Base-by-base conservation (phyloP, 2,113 vertebrate species). In the Oplegnathus fasciatus region DNA sequence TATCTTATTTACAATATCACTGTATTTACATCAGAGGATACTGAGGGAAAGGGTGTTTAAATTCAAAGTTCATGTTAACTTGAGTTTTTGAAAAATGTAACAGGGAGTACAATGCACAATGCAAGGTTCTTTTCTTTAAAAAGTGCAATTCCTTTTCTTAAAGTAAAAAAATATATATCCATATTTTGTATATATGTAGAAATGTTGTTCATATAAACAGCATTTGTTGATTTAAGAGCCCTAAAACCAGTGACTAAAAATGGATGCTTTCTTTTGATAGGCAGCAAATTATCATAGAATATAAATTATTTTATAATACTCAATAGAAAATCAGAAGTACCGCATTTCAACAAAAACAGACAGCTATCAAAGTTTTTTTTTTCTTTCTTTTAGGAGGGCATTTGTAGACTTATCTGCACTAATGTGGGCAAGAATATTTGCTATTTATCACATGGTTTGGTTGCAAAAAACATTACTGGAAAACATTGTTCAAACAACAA, bases 71-170 rank as follows among this genome's bases (percentile, higher is more conserved):
- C 65, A 77, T 84, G 71, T 90, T 93, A 85, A 91, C 83, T 91
- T 88, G 82, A 87, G 72, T 86, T 93, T 89, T 88, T 78, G 92
- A 95, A 44, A 95, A 94, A 91, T 88, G 89, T 89, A 86, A 91
- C 85, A 93, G 94, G 94, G 93, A 93, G 83, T 91, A 94, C 85
- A 86, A 95, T 94, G 94, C 92, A 94, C 93, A 93, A 91, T 90
- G 94, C 94, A 93, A 92, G 89, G 93, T 93, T 94, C 85, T 92
- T 88, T 92, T 95, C 78, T 94, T 92, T 92, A 91, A 94, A 96
- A 96, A 96, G 96, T 96, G 96, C 96, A 96, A 95, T 96, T 95
- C 84, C 92, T 95, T 95, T 94, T 96, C 83, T 93, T 95, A 91
- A 90, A 95, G 93, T 95, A 95, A 93, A 95, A 96, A 95, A 95